Evolutionary conservation across 2,797 vertebrate genomes (phyloP).

Genomic region (Hybognathus amarus): DNA sequence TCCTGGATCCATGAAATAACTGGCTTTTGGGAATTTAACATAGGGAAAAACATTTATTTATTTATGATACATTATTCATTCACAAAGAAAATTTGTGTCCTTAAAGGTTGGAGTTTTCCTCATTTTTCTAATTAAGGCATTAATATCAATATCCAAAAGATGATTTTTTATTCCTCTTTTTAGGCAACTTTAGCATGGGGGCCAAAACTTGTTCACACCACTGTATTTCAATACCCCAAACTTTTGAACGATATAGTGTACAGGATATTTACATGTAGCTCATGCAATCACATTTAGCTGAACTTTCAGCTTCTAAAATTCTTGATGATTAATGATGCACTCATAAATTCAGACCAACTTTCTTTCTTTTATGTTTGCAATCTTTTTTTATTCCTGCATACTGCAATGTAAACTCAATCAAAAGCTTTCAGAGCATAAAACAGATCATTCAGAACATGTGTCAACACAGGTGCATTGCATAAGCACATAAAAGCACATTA

Average conservation of each 20-base stretch:
- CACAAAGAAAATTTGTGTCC: too few species aligned
- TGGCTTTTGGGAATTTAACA: too few species aligned
- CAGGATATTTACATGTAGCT: not conserved
- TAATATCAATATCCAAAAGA: too few species aligned
- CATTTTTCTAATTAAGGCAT: too few species aligned
- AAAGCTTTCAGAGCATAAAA: not conserved
- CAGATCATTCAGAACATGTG: slow-evolving; percentile 9
- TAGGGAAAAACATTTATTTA: too few species aligned
- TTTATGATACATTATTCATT: too few species aligned
- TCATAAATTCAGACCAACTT: not conserved
- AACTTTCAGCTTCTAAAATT: not conserved
- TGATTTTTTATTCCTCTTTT: too few species aligned
- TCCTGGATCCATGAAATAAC: too few species aligned
- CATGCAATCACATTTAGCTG: not conserved
- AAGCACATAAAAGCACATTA: slow-evolving; percentile 5
- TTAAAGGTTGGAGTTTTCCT: too few species aligned
- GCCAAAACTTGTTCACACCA: too few species aligned
- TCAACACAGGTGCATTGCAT: not conserved
- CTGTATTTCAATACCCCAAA: not conserved
- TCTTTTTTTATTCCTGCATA: not conserved
- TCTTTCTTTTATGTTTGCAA: not conserved
- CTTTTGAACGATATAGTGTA: not conserved
- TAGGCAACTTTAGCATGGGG: too few species aligned
- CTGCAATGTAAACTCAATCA: not conserved
- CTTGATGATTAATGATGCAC: not conserved